Percentiles rank a stretch among this genome's conserved stretches.
Conservation (phyloP, 2,797 vertebrate species). For the Argentina silus region DNA sequence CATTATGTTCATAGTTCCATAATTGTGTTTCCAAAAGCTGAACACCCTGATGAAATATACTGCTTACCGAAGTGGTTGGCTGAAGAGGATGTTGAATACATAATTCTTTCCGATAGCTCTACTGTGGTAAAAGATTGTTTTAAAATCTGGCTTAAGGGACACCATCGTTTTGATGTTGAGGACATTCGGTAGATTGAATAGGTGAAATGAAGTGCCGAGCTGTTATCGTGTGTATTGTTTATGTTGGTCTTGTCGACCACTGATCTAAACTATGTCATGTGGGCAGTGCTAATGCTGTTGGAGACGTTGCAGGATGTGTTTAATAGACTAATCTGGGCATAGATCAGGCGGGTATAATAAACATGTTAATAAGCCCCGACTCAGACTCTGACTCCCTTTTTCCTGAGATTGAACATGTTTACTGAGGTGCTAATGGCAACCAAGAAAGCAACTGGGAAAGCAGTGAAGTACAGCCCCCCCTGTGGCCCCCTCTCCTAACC, state of each 20-base stretch:
- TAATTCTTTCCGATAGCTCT: slow-evolving; percentile 28
- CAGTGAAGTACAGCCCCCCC: slow-evolving; percentile 23
- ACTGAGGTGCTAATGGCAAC: slow-evolving; percentile 26
- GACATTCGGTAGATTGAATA: neutral
- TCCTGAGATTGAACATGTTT: slow-evolving; percentile 37
- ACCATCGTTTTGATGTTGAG: too few species aligned
- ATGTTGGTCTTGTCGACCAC: neutral
- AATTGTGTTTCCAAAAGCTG: too few species aligned
- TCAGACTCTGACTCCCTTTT: slow-evolving; percentile 11
- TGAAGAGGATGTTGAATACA: slow-evolving; percentile 34
- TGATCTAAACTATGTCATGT: slow-evolving; percentile 17
- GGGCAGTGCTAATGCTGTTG: slow-evolving; percentile 14
- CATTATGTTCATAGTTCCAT: slow-evolving; percentile 2
- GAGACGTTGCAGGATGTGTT: slow-evolving; percentile 11
- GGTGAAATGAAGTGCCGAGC: slow-evolving; percentile 25
- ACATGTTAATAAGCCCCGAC: slow-evolving; percentile 20
- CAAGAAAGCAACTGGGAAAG: slow-evolving; percentile 25
- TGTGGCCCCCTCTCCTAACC: neutral
- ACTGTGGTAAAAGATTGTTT: neutral
- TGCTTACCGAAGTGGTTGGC: slow-evolving; percentile 26
- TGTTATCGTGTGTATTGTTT: neutral
- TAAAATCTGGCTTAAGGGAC: neutral
- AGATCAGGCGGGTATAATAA: neutral
- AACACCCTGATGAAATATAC: slow-evolving; percentile 34
- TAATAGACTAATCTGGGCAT: slow-evolving; percentile 22